Conservation (phyloP, 2,797 vertebrate species). For the Protosalanx chinensis region DNA sequence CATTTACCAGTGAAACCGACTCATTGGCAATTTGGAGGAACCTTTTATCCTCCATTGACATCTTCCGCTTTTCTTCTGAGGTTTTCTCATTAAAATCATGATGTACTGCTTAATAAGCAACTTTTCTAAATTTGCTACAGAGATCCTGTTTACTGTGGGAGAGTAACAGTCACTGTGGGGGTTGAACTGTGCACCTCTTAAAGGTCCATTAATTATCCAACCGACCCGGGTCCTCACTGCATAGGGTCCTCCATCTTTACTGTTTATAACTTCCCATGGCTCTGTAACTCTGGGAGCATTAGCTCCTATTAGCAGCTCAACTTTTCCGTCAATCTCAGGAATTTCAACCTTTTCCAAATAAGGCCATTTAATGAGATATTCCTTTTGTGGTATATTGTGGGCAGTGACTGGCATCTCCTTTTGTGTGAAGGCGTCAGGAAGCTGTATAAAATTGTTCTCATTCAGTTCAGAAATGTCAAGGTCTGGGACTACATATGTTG, state of each 20-base stretch:
- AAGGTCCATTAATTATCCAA: not conserved
- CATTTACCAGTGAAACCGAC: too few species aligned
- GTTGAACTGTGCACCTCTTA: not conserved
- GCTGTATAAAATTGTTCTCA: not conserved
- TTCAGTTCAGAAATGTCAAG: not conserved
- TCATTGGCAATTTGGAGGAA: too few species aligned
- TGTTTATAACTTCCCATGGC: constrained; percentile 14
- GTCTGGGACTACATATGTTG: not conserved
- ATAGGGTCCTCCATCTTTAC: not conserved
- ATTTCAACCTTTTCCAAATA: not conserved
- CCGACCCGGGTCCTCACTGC: not conserved
- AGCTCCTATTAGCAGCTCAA: constrained; percentile 22
- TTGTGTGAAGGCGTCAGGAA: not conserved
- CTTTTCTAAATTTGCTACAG: constrained; percentile 6
- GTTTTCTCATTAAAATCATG: constrained; percentile 10
- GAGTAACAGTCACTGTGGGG: not conserved
- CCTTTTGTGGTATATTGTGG: not conserved
- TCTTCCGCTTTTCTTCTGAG: not conserved
- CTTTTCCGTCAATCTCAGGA: not conserved
- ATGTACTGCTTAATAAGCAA: constrained; percentile 7
- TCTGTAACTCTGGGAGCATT: constrained; percentile 5
- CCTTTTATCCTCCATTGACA: not conserved
- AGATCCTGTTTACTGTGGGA: not conserved
- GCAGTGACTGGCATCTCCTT: not conserved
- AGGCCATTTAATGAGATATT: not conserved